Percentiles rank a stretch among this genome's conserved stretches.
Conservation (phyloP, 2,113 vertebrate species). For the Pycnonotus jocosus region DNA sequence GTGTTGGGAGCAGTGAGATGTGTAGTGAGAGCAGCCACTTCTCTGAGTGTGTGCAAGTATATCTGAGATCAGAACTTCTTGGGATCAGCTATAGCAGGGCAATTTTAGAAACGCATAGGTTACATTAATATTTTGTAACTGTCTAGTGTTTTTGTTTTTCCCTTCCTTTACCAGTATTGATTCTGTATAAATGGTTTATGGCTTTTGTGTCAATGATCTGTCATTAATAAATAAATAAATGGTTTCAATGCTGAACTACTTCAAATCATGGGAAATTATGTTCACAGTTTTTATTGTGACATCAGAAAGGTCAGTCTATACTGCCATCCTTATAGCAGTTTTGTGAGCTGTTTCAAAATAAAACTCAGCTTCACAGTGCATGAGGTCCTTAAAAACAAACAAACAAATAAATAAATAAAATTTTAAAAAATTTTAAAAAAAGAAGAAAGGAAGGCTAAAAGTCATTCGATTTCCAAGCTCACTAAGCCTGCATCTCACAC, state of each 20-base stretch:
- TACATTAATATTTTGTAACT: background rate
- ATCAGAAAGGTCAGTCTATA: background rate
- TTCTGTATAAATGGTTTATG: background rate
- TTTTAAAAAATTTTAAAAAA: no score
- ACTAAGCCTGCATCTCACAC: background rate
- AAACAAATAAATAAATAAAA: background rate
- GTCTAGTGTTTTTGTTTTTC: background rate
- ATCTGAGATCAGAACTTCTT: background rate
- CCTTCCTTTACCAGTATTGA: background rate
- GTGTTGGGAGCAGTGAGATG: background rate
- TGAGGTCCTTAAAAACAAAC: background rate
- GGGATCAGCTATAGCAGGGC: background rate
- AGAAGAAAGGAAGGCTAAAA: no score
- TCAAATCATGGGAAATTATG: background rate
- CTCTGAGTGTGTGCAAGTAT: fast-evolving
- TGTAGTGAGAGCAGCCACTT: background rate
- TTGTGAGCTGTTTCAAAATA: background rate
- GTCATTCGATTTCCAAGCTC: background rate
- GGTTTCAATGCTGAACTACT: background rate
- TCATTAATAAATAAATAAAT: background rate
- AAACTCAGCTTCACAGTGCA: background rate
- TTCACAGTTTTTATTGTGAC: background rate
- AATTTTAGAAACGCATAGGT: background rate
- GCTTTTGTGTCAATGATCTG: background rate
- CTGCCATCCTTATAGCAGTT: background rate